These are phyloP conservation scores for Pseudopleuronectes americanus DNA, from an alignment of 2,797 vertebrate genomes.

Conservation along the genomic window DNA sequence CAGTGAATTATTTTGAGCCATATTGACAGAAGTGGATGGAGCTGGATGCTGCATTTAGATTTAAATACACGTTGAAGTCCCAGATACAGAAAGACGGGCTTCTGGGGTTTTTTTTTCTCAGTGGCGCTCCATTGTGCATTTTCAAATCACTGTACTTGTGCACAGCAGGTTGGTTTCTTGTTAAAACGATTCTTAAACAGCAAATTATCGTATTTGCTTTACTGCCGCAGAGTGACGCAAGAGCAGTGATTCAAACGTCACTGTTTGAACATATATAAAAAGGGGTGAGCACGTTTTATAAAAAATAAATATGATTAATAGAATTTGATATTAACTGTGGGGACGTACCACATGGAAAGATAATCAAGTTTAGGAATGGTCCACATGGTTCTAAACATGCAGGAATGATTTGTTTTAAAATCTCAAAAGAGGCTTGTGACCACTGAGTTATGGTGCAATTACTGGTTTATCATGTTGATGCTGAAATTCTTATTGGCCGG, in stretches of 20 bases:
- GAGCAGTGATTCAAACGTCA: constrained; percentile 14
- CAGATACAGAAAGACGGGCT: constrained; percentile 47
- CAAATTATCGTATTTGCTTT: constrained; percentile 8
- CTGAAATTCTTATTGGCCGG: too few species aligned
- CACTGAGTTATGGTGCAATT: too few species aligned
- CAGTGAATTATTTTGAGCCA: constrained; percentile 73
- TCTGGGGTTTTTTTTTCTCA: constrained; percentile 17
- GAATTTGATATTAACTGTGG: too few species aligned
- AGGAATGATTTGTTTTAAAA: too few species aligned
- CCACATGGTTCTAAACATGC: too few species aligned
- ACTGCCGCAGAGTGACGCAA: constrained; percentile 18
- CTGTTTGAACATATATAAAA: background rate
- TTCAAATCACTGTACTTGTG: constrained; percentile 67
- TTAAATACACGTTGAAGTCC: constrained; percentile 75
- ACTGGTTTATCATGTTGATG: too few species aligned
- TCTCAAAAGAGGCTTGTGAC: too few species aligned
- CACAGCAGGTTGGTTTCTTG: constrained; percentile 46
- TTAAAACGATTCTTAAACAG: constrained; percentile 35
- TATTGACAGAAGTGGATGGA: constrained; percentile 68
- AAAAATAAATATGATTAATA: background rate
- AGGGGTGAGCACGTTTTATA: constrained; percentile 5
- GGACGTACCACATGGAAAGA: too few species aligned
- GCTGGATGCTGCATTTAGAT: constrained; percentile 75
- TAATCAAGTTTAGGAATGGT: too few species aligned
- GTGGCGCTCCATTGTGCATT: constrained; percentile 55